These are phyloP conservation scores for Aldabrachelys gigantea DNA, from an alignment of 2,113 vertebrate species.

Conservation along the genomic window DNA sequence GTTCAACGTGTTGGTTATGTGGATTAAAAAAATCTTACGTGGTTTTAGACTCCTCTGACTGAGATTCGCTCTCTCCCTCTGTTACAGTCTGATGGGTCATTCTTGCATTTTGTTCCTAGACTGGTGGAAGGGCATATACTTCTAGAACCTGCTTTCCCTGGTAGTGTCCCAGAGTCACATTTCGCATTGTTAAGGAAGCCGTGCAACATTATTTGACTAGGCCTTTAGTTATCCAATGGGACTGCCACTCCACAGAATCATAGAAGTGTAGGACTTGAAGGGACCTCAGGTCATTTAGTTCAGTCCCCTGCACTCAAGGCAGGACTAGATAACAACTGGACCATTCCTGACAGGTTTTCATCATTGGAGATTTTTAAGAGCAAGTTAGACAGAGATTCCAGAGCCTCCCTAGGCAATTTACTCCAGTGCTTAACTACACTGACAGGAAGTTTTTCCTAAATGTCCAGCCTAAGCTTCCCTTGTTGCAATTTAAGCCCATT, in stretches of 20 bases:
- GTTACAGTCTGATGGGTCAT: background rate
- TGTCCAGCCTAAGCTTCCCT: too few species aligned
- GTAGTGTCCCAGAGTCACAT: background rate
- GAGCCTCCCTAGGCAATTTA: too few species aligned
- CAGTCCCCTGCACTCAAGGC: too few species aligned
- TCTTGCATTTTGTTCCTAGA: background rate
- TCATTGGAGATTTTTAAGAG: too few species aligned
- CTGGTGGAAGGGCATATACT: background rate
- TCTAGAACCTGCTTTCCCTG: background rate
- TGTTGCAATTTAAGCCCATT: too few species aligned
- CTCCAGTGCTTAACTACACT: too few species aligned
- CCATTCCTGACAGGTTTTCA: too few species aligned
- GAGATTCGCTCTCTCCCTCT: background rate
- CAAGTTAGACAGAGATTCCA: too few species aligned
- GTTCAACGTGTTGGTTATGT: background rate
- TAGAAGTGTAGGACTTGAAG: too few species aligned
- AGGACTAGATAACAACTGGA: too few species aligned
- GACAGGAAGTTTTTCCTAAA: too few species aligned
- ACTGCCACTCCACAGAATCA: background rate
- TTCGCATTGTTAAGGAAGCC: background rate
- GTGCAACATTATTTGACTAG: background rate
- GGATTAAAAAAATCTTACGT: background rate
- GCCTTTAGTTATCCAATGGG: background rate
- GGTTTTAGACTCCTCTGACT: background rate
- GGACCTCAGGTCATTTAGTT: too few species aligned